A percentile compares a stretch with the other conserved stretches of the same genome.
phyloP scores from a whole-genome alignment of 2,797 vertebrate genomes.

The Clarias fuscus region DNA sequence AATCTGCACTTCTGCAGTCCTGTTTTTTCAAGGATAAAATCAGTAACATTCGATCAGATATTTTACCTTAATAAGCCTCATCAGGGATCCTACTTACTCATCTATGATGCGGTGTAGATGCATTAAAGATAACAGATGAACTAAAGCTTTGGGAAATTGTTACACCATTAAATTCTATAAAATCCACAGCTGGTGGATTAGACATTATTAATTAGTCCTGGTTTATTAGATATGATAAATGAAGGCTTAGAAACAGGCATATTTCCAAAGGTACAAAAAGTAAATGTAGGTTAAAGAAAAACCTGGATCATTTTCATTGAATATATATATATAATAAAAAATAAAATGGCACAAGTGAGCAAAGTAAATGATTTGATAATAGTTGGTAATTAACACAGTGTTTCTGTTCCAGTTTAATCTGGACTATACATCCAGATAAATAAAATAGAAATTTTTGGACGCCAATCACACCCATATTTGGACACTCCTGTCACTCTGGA shows the following conservation, averaged over 20 bases:
- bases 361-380: neutral
- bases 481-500: no score
- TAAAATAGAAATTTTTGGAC: neutral
- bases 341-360: neutral
- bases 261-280: neutral
- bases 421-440: neutral
- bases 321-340: no score
- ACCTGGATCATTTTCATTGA: neutral
- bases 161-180: constrained; percentile 1
- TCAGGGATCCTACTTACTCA: neutral
- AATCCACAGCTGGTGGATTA: neutral
- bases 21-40: neutral
- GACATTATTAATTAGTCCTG: neutral
- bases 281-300: neutral
- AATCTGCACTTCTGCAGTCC: neutral
- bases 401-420: neutral
- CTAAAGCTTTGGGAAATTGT: neutral
- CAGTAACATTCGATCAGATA: constrained; percentile 7
- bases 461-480: neutral
- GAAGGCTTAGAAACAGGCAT: neutral
- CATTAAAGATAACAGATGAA: neutral
- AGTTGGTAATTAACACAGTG: neutral
- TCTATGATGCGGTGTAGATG: neutral
- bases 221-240: neutral
- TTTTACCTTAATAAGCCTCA: constrained; percentile 17